Percentiles rank a stretch among this genome's conserved stretches.
Conservation (phyloP, 2,888 invertebrate species). For the Campopleginae sp. region DNA sequence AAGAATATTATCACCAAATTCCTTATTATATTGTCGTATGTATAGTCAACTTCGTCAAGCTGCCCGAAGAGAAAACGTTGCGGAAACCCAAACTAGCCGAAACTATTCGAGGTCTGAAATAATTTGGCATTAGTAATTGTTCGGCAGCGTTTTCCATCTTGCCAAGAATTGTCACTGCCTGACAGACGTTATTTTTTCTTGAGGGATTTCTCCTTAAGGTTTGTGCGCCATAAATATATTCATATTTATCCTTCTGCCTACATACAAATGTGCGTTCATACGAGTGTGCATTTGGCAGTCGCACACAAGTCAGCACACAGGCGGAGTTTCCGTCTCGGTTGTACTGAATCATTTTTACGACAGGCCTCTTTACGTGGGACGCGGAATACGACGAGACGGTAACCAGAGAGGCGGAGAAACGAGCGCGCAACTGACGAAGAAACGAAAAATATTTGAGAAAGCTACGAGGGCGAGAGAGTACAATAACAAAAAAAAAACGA, state of each 20-base stretch:
- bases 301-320: constrained; percentile 26
- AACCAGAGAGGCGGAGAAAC: constrained; percentile 65
- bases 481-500: background rate
- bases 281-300: background rate
- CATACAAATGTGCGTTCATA: background rate
- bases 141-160: constrained; percentile 3
- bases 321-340: constrained; percentile 48
- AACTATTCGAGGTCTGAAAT: background rate
- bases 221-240: constrained; percentile 3
- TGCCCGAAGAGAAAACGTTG: background rate
- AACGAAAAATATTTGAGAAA: constrained; percentile 53
- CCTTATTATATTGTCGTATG: too few species aligned
- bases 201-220: constrained; percentile 17
- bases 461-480: background rate
- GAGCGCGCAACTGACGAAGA: constrained; percentile 32
- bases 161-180: background rate
- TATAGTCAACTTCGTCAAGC: too few species aligned
- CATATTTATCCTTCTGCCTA: constrained; percentile 16
- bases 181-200: background rate
- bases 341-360: constrained; percentile 75
- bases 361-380: constrained; percentile 56
- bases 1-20: too few species aligned
- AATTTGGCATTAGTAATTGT: background rate
- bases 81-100: background rate
- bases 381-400: constrained; percentile 59